Evolutionary conservation across 2,113 vertebrate genomes (phyloP).

Genomic region (Planiliza haematocheilus): DNA sequence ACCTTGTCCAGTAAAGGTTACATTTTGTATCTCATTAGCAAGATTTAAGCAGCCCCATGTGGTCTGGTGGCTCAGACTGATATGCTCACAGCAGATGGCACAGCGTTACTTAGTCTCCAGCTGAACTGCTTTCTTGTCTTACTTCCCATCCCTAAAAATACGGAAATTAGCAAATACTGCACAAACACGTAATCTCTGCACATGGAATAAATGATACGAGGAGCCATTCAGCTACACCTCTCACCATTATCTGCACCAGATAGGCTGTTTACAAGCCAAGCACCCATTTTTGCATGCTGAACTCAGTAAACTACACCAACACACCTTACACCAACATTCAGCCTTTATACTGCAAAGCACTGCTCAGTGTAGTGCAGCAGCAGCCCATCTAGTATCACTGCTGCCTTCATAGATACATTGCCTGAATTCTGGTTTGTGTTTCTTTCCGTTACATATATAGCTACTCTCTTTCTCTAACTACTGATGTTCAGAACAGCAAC

Average conservation of each 20-base stretch:
- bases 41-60: neutral
- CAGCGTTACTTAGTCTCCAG: neutral
- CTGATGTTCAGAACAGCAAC: neutral
- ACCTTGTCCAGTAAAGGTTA: conserved; percentile 5
- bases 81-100: conserved; percentile 3
- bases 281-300: too few relatives aligned
- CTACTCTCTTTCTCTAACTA: neutral
- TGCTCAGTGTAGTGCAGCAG: neutral
- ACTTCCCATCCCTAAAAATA: neutral
- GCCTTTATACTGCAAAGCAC: neutral
- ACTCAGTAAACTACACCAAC: neutral
- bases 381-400: neutral
- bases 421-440: conserved; percentile 4
- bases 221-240: neutral
- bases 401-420: conserved; percentile 7
- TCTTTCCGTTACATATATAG: conserved; percentile 11
- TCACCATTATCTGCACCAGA: neutral
- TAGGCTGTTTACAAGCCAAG: neutral
- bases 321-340: neutral
- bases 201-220: neutral
- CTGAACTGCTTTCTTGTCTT: neutral
- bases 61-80: conserved; percentile 3
- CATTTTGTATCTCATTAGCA: conserved; percentile 35
- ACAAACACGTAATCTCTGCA: neutral
- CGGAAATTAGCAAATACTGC: neutral